Conservation (phyloP, 1,140 invertebrate genomes). For the Teleogryllus occipitalis region DNA sequence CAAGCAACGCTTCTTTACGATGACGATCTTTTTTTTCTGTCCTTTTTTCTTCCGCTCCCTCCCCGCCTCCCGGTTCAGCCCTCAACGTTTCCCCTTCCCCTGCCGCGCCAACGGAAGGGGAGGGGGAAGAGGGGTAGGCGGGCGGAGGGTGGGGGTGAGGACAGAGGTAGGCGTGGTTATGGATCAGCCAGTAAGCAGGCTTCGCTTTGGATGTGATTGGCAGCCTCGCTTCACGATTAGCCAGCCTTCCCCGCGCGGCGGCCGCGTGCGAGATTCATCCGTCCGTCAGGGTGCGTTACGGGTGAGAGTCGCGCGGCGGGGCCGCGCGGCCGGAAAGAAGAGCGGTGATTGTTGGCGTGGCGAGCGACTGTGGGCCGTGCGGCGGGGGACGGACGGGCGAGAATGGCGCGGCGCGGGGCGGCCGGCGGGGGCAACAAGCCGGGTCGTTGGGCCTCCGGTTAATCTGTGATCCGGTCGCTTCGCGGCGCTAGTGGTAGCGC, state of each 20-base stretch:
- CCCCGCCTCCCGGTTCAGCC: not conserved
- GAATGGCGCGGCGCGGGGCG: too few relatives aligned
- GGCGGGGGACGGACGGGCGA: too few relatives aligned
- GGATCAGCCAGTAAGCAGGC: slow-evolving; percentile 20
- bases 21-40: not conserved
- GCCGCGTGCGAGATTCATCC: too few relatives aligned
- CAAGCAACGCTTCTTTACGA: slow-evolving; percentile 7
- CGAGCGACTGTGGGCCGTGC: too few relatives aligned
- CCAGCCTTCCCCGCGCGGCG: not conserved
- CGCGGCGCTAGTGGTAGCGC: too few relatives aligned
- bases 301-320: too few relatives aligned
- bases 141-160: not conserved
- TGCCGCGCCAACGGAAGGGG: slow-evolving; percentile 13
- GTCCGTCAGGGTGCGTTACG: too few relatives aligned
- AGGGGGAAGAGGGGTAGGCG: not conserved
- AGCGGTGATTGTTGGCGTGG: too few relatives aligned
- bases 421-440: too few relatives aligned
- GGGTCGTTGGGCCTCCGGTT: too few relatives aligned
- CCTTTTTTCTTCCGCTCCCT: not conserved
- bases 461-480: too few relatives aligned
- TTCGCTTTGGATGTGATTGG: slow-evolving; percentile 16
- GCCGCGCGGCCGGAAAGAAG: too few relatives aligned
- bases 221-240: slow-evolving; percentile 17
- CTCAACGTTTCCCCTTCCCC: slow-evolving; percentile 9
- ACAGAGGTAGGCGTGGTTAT: slow-evolving; percentile 17